phyloP scores from a whole-genome alignment of 2,888 invertebrate species.

The Didymodactylos carnosus region DNA sequence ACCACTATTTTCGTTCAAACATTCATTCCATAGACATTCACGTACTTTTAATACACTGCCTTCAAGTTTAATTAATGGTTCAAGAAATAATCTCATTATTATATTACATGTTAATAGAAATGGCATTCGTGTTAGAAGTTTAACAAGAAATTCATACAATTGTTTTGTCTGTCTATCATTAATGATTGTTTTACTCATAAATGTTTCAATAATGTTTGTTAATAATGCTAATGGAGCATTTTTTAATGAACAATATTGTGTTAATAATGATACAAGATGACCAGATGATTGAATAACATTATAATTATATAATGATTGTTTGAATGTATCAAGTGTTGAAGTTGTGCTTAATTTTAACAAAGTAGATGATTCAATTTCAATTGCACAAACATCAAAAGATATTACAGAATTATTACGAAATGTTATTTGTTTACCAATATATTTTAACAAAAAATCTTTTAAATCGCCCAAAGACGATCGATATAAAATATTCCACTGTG shows the following conservation, averaged over 20 bases:
- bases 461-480: conserved; percentile 27
- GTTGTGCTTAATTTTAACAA: conserved; percentile 23
- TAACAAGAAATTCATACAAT: background rate
- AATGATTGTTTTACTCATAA: conserved; percentile 16
- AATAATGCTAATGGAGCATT: conserved; percentile 25
- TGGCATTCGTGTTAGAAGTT: background rate
- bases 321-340: conserved; percentile 22
- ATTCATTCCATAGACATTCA: background rate
- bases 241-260: conserved; percentile 23
- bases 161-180: too few species aligned
- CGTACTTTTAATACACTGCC: background rate
- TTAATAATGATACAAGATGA: conserved; percentile 27
- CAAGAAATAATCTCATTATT: background rate
- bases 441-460: background rate
- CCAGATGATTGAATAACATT: conserved; percentile 22
- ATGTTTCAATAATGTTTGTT: conserved; percentile 24
- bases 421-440: too few species aligned
- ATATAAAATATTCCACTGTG: conserved; percentile 28
- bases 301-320: conserved; percentile 17
- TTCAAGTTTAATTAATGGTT: background rate
- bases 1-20: background rate
- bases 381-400: conserved; percentile 24
- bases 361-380: conserved; percentile 24
- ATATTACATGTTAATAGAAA: background rate
- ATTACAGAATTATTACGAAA: too few species aligned